phyloP scores from a whole-genome alignment of 1,140 invertebrate species.

The Chelonus insularis region DNA sequence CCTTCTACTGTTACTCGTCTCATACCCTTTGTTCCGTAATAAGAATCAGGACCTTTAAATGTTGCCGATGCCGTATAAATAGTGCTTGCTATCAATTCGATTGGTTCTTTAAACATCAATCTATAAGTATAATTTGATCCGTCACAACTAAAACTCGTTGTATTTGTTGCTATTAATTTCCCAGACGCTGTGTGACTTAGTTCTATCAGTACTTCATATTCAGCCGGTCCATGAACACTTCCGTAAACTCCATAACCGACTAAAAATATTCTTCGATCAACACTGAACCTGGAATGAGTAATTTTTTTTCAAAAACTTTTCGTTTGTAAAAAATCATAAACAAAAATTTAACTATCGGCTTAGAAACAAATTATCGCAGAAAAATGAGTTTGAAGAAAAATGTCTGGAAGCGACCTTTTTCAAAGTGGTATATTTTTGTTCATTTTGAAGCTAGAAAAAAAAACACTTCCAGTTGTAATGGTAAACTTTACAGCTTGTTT shows the following conservation, averaged over 20 bases:
- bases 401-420: too few relatives aligned
- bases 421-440: too few relatives aligned
- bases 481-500: too few relatives aligned
- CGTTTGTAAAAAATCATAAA: too few relatives aligned
- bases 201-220: constrained; percentile 81
- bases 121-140: constrained; percentile 81
- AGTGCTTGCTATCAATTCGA: constrained; percentile 79
- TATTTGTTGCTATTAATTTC: constrained; percentile 77
- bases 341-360: too few relatives aligned
- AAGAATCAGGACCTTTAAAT: constrained; percentile 85
- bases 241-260: constrained; percentile 89
- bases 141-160: constrained; percentile 79
- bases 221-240: constrained; percentile 79
- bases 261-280: constrained; percentile 81
- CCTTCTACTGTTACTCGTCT: constrained; percentile 77
- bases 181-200: constrained; percentile 77
- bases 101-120: constrained; percentile 88
- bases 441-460: too few relatives aligned
- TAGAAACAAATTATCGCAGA: too few relatives aligned
- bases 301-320: constrained; percentile 14
- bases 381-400: too few relatives aligned
- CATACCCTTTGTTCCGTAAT: constrained; percentile 84
- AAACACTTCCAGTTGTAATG: too few relatives aligned
- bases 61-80: constrained; percentile 84
- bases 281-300: constrained; percentile 69